phyloP scores from a whole-genome alignment of 2,888 invertebrate genomes.

The Ectobius pallidus region DNA sequence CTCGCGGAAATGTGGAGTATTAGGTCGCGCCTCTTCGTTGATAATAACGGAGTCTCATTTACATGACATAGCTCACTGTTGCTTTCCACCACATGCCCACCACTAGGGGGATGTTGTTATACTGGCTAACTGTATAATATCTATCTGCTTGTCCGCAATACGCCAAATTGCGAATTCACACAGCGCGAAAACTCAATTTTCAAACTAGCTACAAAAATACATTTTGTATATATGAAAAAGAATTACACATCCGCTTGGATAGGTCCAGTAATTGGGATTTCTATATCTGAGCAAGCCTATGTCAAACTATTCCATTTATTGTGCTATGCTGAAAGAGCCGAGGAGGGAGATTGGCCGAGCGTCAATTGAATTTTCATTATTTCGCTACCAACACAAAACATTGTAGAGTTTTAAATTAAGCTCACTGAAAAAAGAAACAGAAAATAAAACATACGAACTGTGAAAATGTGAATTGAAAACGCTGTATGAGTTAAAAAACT shows the following conservation, averaged over 20 bases:
- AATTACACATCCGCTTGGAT: conserved; percentile 22
- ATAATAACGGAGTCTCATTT: too few species aligned
- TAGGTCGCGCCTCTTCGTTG: too few species aligned
- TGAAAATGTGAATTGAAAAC: not conserved
- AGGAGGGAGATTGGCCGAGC: too few species aligned
- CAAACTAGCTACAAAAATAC: conserved; percentile 27
- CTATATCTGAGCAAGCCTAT: conserved; percentile 17
- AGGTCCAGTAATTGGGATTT: conserved; percentile 17
- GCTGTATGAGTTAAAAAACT: too few species aligned
- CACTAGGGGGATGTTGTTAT: conserved; percentile 19
- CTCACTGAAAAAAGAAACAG: not conserved
- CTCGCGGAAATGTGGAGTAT: too few species aligned
- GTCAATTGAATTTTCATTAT: conserved; percentile 23
- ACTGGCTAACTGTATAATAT: conserved; percentile 22
- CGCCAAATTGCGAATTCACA: conserved; percentile 25
- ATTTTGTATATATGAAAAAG: conserved; percentile 3
- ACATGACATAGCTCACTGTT: not conserved
- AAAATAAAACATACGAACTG: not conserved
- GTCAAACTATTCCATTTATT: conserved; percentile 18
- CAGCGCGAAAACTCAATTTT: conserved; percentile 38
- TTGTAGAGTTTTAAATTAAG: not conserved
- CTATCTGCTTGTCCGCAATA: conserved; percentile 26
- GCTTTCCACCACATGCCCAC: conserved; percentile 14
- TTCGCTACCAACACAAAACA: conserved; percentile 5
- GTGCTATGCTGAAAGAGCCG: not conserved